Percentiles rank a stretch among this genome's conserved stretches.
These are phyloP conservation scores for Scylla paramamosain DNA, from an alignment of 1,140 invertebrate genomes.

Conservation along the genomic window DNA sequence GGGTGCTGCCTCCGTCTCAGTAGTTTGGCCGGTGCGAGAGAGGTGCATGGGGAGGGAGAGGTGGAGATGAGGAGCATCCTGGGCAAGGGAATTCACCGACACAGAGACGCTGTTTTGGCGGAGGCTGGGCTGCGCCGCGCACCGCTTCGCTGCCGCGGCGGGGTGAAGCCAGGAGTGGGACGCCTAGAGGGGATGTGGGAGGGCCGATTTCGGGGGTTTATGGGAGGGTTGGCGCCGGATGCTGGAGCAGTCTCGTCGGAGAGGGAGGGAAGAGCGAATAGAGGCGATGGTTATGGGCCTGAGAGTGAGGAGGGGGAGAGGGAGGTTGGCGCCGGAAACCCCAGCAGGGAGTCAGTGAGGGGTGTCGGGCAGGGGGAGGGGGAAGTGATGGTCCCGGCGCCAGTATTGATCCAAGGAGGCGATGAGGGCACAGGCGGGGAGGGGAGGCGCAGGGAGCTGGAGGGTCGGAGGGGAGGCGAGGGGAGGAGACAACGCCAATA, in stretches of 20 bases:
- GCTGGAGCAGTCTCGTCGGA: slow-evolving; percentile 8
- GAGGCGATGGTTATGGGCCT: neutral
- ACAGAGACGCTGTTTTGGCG: neutral
- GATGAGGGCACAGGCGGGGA: neutral
- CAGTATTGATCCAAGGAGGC: slow-evolving; percentile 12
- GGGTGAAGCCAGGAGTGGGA: neutral
- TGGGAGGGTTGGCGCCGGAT: slow-evolving; percentile 16
- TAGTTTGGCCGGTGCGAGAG: neutral
- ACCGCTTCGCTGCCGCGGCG: neutral
- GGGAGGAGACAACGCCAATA: slow-evolving; percentile 2
- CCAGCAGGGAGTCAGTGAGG: neutral
- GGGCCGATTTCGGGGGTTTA: neutral
- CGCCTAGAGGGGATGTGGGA: neutral
- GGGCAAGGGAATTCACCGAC: neutral
- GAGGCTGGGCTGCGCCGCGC: neutral
- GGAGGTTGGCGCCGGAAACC: slow-evolving; percentile 16
- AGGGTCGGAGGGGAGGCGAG: neutral
- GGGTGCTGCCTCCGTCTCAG: neutral
- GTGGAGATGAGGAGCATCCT: neutral
- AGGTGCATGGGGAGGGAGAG: neutral
- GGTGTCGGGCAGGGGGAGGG: slow-evolving; percentile 12
- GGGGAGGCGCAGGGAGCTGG: neutral
- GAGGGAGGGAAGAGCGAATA: neutral
- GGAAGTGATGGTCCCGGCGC: neutral
- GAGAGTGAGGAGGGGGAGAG: slow-evolving; percentile 17